Evolutionary conservation across 1,140 invertebrate genomes (phyloP).

Genomic region (Onthophagus taurus): DNA sequence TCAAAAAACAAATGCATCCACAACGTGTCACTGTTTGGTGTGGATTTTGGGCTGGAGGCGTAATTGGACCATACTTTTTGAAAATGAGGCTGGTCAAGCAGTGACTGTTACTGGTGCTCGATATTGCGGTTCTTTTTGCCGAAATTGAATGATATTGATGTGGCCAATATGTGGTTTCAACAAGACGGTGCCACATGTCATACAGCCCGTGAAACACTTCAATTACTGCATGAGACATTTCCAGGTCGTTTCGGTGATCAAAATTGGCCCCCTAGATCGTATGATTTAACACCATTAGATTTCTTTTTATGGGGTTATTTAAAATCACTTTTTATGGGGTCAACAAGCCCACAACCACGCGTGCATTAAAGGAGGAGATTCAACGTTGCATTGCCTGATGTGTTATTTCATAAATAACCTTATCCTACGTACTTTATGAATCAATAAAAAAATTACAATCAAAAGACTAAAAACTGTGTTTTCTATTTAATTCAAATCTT

Average conservation of each 20-base stretch:
- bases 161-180: conserved; percentile 24
- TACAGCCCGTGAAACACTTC: conserved; percentile 22
- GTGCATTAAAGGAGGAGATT: conserved; percentile 21
- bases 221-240: conserved; percentile 24
- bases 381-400: conserved; percentile 19
- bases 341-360: conserved; percentile 22
- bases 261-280: conserved; percentile 21
- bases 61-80: conserved; percentile 22
- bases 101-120: conserved; percentile 16
- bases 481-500: too few relatives aligned
- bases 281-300: conserved; percentile 23
- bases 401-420: too few relatives aligned
- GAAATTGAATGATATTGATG: conserved; percentile 19
- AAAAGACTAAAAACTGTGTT: too few relatives aligned
- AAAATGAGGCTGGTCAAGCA: too few relatives aligned
- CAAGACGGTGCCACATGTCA: conserved; percentile 21
- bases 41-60: conserved; percentile 33
- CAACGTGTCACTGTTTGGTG: conserved; percentile 11
- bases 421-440: too few relatives aligned
- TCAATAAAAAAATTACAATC: too few relatives aligned
- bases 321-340: conserved; percentile 20
- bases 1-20: conserved; percentile 24
- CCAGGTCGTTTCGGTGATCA: conserved; percentile 20
- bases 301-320: conserved; percentile 20
- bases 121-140: conserved; percentile 18